Evolutionary conservation across 1,140 invertebrate species (phyloP).

Genomic region (Aphidius ervi): DNA sequence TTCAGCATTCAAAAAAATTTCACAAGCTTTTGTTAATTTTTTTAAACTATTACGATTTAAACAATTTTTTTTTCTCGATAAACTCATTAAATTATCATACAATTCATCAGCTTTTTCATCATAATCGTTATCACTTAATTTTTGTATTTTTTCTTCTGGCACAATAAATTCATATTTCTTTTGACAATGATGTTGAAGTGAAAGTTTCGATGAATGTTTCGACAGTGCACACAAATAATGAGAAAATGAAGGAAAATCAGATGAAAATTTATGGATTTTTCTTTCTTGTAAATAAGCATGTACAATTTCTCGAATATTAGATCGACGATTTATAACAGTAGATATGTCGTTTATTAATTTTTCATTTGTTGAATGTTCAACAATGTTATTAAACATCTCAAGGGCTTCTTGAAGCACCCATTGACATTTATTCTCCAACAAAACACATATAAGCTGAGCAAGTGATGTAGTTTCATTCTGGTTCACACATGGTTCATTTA

Average conservation of each 20-base stretch:
- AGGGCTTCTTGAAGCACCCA: constrained; percentile 16
- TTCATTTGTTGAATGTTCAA: constrained; percentile 1
- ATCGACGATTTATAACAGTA: background rate
- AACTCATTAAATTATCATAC: background rate
- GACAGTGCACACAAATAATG: background rate
- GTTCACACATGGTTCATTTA: background rate
- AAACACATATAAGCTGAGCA: background rate
- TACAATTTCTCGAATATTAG: constrained; percentile 8
- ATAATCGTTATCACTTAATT: constrained; percentile 3
- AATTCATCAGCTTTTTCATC: constrained; percentile 4
- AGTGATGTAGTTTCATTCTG: background rate
- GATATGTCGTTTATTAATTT: constrained; percentile 6
- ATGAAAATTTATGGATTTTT: background rate
- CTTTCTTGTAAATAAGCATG: constrained; percentile 9
- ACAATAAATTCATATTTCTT: background rate
- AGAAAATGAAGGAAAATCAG: background rate
- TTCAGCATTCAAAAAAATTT: background rate
- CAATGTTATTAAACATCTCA: constrained; percentile 13
- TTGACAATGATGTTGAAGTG: constrained; percentile 8
- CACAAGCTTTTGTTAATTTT: constrained; percentile 15
- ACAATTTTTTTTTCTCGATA: background rate
- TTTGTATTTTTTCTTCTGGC: constrained; percentile 9
- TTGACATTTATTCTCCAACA: constrained; percentile 5
- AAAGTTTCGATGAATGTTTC: background rate
- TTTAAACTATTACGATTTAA: background rate